Conservation (phyloP, 2,888 invertebrate species). For the Aleiodes leptofemur region DNA sequence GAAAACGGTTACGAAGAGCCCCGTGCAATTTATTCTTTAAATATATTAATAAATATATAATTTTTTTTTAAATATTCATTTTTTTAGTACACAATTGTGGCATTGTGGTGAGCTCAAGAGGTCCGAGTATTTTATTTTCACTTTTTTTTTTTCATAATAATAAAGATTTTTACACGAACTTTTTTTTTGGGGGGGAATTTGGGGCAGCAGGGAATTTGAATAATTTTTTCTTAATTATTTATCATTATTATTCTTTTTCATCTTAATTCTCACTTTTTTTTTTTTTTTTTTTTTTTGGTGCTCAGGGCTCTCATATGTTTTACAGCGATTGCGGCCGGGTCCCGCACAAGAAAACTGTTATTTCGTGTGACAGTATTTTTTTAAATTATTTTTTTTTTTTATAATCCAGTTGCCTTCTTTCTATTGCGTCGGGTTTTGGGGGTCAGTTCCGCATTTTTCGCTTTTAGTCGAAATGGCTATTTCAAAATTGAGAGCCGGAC, state of each 20-base stretch:
- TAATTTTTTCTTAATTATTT: constrained; percentile 46
- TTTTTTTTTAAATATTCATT: constrained; percentile 37
- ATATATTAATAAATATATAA: constrained; percentile 45
- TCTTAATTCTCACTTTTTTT: constrained; percentile 25
- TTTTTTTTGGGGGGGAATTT: neutral
- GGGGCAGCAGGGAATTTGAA: constrained; percentile 48
- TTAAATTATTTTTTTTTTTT: constrained; percentile 45
- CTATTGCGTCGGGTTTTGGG: constrained; percentile 88
- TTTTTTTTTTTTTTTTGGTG: constrained; percentile 29
- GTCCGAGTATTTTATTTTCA: neutral
- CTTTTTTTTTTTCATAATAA: constrained; percentile 14
- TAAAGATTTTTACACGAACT: constrained; percentile 24
- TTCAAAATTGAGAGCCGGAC: constrained; percentile 83
- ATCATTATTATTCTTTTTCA: constrained; percentile 4
- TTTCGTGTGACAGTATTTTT: constrained; percentile 74
- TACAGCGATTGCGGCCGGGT: constrained; percentile 70
- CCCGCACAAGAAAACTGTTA: constrained; percentile 75
- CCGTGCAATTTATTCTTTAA: constrained; percentile 39
- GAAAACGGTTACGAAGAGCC: constrained; percentile 40
- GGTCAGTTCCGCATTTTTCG: constrained; percentile 76
- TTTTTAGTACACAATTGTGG: constrained; percentile 17
- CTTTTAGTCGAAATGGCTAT: constrained; percentile 80
- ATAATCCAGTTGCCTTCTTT: constrained; percentile 76
- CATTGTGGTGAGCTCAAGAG: constrained; percentile 7
- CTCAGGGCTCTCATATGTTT: constrained; percentile 34